Evolutionary conservation across 2,888 invertebrate genomes (phyloP).

Genomic region (Mimas tiliae): DNA sequence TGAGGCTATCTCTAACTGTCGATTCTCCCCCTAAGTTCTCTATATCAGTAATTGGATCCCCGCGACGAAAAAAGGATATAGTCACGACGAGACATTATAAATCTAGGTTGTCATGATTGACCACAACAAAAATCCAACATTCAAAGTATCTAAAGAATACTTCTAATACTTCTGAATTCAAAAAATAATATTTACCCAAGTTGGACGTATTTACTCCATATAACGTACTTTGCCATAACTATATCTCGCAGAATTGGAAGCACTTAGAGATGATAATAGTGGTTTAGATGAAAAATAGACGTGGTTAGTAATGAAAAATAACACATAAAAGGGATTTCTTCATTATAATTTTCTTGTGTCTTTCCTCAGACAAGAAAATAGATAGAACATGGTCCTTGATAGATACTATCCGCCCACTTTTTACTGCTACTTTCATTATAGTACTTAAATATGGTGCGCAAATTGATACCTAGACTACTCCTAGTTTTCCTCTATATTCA

Average conservation of each 20-base stretch:
- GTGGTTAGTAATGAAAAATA: slow-evolving; percentile 22
- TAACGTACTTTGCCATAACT: slow-evolving; percentile 29
- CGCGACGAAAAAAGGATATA: too few species aligned
- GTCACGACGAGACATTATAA: too few species aligned
- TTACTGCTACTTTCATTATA: slow-evolving; percentile 1
- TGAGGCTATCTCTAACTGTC: too few species aligned
- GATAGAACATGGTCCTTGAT: not conserved
- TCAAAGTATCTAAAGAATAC: too few species aligned
- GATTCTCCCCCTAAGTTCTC: too few species aligned
- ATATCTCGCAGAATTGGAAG: slow-evolving; percentile 27
- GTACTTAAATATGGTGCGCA: not conserved
- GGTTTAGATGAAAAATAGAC: slow-evolving; percentile 10
- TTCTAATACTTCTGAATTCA: too few species aligned
- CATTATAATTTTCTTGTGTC: slow-evolving; percentile 15
- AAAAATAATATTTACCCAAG: too few species aligned
- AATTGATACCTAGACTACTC: not conserved
- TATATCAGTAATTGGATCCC: too few species aligned
- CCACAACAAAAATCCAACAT: too few species aligned
- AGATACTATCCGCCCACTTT: slow-evolving; percentile 8
- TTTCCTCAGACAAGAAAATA: not conserved
- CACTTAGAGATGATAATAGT: slow-evolving; percentile 27
- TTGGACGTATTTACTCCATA: slow-evolving; percentile 12
- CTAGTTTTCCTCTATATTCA: too few species aligned
- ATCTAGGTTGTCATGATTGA: too few species aligned
- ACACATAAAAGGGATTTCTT: slow-evolving; percentile 17